A percentile compares a stretch with the other conserved stretches of the same genome.
Evolutionary conservation across 92 coral and sea anemone genomes (phyloP).

Genomic region (Paragorgia papillata): DNA sequence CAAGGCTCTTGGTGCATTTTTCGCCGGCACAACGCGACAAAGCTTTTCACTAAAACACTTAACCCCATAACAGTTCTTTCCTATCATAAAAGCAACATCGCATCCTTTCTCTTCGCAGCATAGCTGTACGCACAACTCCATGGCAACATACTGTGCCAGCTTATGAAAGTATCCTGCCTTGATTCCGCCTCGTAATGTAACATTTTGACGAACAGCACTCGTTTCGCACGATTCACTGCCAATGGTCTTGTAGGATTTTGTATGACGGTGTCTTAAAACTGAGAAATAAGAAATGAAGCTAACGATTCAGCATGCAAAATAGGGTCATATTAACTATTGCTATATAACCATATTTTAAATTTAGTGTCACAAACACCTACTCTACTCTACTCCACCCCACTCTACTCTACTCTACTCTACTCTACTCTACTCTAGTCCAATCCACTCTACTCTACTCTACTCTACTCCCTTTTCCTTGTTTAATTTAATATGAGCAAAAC

Average conservation of each 20-base stretch:
- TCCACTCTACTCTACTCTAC: too few species aligned
- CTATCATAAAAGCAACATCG: conserved; percentile 94
- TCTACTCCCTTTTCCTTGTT: too few species aligned
- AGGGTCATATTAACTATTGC: too few species aligned
- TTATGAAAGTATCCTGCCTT: conserved; percentile 95
- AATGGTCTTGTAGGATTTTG: not conserved
- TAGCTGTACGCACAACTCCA: conserved; percentile 92
- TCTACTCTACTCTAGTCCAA: too few species aligned
- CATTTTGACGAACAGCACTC: conserved; percentile 87
- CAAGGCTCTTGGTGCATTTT: conserved; percentile 95
- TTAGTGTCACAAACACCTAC: too few species aligned
- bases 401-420: too few species aligned
- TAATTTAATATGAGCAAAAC: too few species aligned
- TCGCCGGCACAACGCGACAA: conserved; percentile 87
- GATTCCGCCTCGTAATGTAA: conserved; percentile 91
- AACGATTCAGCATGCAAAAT: not conserved
- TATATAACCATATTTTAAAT: too few species aligned
- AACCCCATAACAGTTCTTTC: conserved; percentile 95
- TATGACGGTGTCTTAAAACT: conserved; percentile 9
- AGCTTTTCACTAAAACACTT: conserved; percentile 93
- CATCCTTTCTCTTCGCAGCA: conserved; percentile 98
- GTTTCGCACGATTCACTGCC: conserved; percentile 86
- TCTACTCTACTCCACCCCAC: too few species aligned
- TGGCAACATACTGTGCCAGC: conserved; percentile 95
- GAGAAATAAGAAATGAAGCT: not conserved